Base-by-base conservation (phyloP, 2,797 vertebrate species). In the Triplophysa yarkandensis region DNA sequence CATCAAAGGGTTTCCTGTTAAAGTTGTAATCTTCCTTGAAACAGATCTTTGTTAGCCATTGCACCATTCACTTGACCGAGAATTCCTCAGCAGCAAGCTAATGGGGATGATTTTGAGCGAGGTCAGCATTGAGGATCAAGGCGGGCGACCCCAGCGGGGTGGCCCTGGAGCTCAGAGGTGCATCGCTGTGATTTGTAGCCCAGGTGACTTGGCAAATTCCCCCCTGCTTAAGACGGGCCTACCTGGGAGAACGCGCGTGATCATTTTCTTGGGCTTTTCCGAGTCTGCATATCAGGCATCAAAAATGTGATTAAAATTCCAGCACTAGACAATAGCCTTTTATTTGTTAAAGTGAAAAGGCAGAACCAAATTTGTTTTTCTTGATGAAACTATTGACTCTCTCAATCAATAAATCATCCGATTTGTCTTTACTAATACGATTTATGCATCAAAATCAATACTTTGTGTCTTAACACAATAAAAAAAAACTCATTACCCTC, bases 1-100 rank as follows among this genome's bases (percentile, higher is more conserved):
- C 91, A 91, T 92, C 84, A 89, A 93, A 93, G 91, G 88, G 83
- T 89, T 90, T 91, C 87, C 89, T 93, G 89, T 92, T 89, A 81
- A 81, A 86, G 79, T 89, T 88, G 88, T 93, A 93, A 93, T 93
- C 92, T 93, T 88, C 84, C 81, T 87, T 93, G 89, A 92, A 92
- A 89, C 74, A 84, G 81, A 83, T 81, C 90, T 90, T 93, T 93
- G 89, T 93, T 87, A 81, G 82, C 80, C 77, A 67, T 83, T 68
- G 77, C 85, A 83, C 86, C 83, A 82, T 90, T 92, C 89, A 87
- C 90, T 90, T 87, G 86, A 90, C 87, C 80, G 83, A 85, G 89
- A 92, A 86, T 89, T 86, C 87, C 88, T 88, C 83, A 81, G 82
- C 72, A 44, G 83, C 83, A 85, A 86, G 86, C 85, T 91, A 89